Percentiles rank a stretch among this genome's conserved stretches.
These are phyloP conservation scores for Malurus melanocephalus DNA, from an alignment of 2,113 vertebrate species.

Conservation along the genomic window DNA sequence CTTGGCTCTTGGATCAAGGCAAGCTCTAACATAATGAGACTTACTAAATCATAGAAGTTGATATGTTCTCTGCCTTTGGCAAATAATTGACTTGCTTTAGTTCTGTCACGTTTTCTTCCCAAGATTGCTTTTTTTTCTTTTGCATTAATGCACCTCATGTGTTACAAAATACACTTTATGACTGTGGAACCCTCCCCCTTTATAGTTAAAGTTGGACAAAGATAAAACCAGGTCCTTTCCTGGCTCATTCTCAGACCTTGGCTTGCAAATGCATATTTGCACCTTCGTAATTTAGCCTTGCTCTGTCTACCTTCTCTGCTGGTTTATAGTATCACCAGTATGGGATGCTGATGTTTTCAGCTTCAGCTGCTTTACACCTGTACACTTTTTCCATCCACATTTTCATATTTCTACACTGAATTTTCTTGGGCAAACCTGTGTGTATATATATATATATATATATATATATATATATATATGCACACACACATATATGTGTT, in stretches of 20 bases:
- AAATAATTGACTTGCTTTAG: background rate
- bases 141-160: background rate
- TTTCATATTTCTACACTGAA: background rate
- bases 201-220: background rate
- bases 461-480: background rate
- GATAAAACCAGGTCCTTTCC: background rate
- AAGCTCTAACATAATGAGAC: background rate
- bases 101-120: background rate
- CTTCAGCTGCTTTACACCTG: background rate
- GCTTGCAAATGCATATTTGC: background rate
- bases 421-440: background rate
- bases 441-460: background rate
- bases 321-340: background rate
- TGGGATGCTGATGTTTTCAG: background rate
- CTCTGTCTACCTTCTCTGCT: background rate
- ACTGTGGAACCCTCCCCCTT: background rate
- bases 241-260: background rate
- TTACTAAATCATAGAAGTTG: constrained; percentile 9
- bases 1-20: background rate
- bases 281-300: background rate
- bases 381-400: background rate
- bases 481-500: background rate
- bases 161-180: background rate
- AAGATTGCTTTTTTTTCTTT: background rate
- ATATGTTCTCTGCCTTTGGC: constrained; percentile 13